Base-by-base conservation (phyloP, 2,888 invertebrate genomes). In the Lepidocyrtoides sp. region DNA sequence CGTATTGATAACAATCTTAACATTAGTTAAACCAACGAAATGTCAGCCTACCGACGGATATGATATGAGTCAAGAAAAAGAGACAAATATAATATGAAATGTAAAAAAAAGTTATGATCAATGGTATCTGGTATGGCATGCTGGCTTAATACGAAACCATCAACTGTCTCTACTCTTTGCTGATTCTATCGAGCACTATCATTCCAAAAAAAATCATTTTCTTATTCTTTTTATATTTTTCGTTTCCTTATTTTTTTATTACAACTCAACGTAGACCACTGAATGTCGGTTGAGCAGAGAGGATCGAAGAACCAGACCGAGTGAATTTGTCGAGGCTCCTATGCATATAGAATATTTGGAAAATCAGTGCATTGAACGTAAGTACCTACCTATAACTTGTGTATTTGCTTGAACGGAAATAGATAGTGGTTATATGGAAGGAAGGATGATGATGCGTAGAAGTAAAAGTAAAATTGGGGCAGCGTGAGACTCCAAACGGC, bases 291-390 rank as follows among this genome's bases (percentile, higher is more conserved):
- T 96, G 32, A 95, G 95, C 92, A 95, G 95, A 54, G 95, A 96
- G 90, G 96, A 96, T 94, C 94, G 96, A 66, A 94, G 96, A 66
- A 95, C 95, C 2, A 95, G 95, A 87, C 95, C 96, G 0, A 95
- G 95, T 44, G 95, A 95, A 92, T 95, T 95, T 93, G 94, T 95
- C 3, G 95, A 95, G 91, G 94, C 95, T 66, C 94, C 95, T 92
- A 94, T 95, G 92, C 94, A 95, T 92, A 95, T 95, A 41, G 96
- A 96, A 93, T 96, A 96, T 94, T 95, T 96, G 92, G 96, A 96
- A 94, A 96, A 96, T 94, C 96, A 96, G 94, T 96, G 96, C 93
- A 94, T 96, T n/a, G 95, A 95, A 93, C 95, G 96, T 96, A 94
- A 94, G 95, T 92, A 23, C 54, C 14, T n/a, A n/a, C n/a, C n/a